Conservation (phyloP, 2,797 vertebrate species). For the Oryzias sinensis region DNA sequence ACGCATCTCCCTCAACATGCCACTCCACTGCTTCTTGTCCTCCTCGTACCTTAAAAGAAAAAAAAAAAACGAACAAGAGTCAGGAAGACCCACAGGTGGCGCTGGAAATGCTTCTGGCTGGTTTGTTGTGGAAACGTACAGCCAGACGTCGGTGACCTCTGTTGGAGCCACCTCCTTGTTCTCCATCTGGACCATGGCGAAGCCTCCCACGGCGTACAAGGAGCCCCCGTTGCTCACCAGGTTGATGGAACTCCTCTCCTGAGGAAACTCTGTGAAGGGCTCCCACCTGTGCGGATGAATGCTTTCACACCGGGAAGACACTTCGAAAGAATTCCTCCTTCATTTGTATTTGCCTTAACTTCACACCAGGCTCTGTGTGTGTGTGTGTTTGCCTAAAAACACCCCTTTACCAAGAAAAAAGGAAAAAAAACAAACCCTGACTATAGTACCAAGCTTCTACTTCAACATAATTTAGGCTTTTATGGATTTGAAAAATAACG, state of each 20-base stretch:
- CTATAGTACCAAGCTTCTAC: too few relatives aligned
- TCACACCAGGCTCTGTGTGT: too few relatives aligned
- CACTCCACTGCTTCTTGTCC: conserved; percentile 94
- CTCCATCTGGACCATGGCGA: conserved; percentile 90
- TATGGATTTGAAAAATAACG: too few relatives aligned
- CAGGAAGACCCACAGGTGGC: not conserved
- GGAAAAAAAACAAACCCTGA: too few relatives aligned
- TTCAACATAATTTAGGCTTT: too few relatives aligned
- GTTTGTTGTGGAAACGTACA: conserved; percentile 81
- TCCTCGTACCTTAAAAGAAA: conserved; percentile 85
- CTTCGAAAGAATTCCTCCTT: too few relatives aligned
- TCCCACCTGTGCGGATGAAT: conserved; percentile 84
- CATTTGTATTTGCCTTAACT: too few relatives aligned
- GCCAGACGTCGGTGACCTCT: conserved; percentile 98
- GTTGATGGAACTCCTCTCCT: conserved; percentile 96
- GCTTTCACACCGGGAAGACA: conserved; percentile 2
- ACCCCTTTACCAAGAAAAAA: too few relatives aligned
- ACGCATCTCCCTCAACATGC: conserved; percentile 96
- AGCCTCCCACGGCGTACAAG: conserved; percentile 93
- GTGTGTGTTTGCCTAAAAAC: too few relatives aligned
- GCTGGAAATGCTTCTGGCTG: fast-evolving
- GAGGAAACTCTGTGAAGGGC: conserved; percentile 90
- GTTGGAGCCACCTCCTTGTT: conserved; percentile 91
- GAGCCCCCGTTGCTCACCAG: conserved; percentile 83
- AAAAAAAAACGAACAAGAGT: not conserved